Conservation (phyloP, 2,888 invertebrate genomes). For the Sisyra terminalis region DNA sequence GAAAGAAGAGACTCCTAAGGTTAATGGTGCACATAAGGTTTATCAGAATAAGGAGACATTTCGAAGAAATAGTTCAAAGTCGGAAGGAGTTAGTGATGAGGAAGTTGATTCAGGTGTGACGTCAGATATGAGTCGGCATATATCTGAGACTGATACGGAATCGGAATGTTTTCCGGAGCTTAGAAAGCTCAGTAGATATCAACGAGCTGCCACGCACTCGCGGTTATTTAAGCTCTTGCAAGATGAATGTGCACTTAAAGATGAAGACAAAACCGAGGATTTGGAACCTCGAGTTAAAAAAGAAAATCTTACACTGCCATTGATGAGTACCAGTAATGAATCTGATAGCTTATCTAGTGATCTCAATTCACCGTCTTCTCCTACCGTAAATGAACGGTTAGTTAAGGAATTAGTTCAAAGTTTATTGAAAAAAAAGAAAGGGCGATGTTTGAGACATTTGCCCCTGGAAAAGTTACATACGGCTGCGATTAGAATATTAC, state of each 20-base stretch:
- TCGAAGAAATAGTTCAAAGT: slow-evolving; percentile 24
- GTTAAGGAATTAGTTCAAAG: slow-evolving; percentile 41
- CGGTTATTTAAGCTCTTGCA: slow-evolving; percentile 48
- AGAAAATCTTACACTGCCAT: slow-evolving; percentile 33
- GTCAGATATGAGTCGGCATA: slow-evolving; percentile 46
- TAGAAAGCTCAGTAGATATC: slow-evolving; percentile 40
- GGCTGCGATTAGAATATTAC: slow-evolving; percentile 35
- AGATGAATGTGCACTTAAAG: slow-evolving; percentile 33
- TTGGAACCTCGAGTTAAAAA: slow-evolving; percentile 25
- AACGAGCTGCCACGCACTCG: slow-evolving; percentile 56
- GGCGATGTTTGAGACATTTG: slow-evolving; percentile 32
- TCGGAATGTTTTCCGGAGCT: slow-evolving; percentile 40
- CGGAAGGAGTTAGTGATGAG: slow-evolving; percentile 29
- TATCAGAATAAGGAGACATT: neutral
- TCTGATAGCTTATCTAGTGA: slow-evolving; percentile 34
- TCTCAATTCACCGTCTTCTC: slow-evolving; percentile 30
- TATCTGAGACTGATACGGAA: slow-evolving; percentile 48
- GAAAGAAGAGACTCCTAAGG: slow-evolving; percentile 13
- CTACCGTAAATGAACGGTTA: slow-evolving; percentile 32
- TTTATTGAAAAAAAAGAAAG: slow-evolving; percentile 35
- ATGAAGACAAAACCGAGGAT: slow-evolving; percentile 19
- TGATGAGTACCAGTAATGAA: slow-evolving; percentile 29
- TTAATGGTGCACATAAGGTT: neutral
- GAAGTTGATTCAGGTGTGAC: slow-evolving; percentile 56
- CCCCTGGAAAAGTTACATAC: slow-evolving; percentile 40